Evolutionary conservation across 2,888 invertebrate species (phyloP).

Genomic region (Oxyteleia sp.): DNA sequence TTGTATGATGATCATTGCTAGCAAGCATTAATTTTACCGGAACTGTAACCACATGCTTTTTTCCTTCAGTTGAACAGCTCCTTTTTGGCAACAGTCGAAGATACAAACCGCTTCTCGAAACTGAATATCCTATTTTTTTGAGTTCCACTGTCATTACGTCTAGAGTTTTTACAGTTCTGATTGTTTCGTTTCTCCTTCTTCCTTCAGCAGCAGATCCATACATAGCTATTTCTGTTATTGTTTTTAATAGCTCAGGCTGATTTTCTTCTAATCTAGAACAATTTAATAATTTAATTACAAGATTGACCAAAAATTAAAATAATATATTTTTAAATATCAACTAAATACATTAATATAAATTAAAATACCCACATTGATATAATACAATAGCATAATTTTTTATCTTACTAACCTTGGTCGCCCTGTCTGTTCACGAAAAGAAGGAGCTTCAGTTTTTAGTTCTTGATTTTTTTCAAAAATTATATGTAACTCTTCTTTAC

Average conservation of each 20-base stretch:
- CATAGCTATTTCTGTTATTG: conserved; percentile 80
- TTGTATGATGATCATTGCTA: conserved; percentile 47
- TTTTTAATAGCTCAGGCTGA: background rate
- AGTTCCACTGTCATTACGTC: conserved; percentile 18
- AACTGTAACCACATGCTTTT: conserved; percentile 79
- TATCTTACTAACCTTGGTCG: too few relatives aligned
- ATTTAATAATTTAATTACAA: too few relatives aligned
- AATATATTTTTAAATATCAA: too few relatives aligned
- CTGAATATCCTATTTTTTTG: conserved; percentile 15
- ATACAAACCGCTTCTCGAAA: conserved; percentile 75
- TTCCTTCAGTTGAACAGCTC: conserved; percentile 76
- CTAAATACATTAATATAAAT: too few relatives aligned
- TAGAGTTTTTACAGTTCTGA: conserved; percentile 38
- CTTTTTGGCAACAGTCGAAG: conserved; percentile 76
- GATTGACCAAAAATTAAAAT: too few relatives aligned
- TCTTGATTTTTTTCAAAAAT: too few relatives aligned
- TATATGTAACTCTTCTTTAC: too few relatives aligned
- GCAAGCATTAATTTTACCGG: conserved; percentile 77
- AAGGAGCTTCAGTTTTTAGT: too few relatives aligned
- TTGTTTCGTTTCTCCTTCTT: conserved; percentile 37
- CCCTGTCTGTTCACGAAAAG: too few relatives aligned
- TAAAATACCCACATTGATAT: too few relatives aligned
- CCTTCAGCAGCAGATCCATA: conserved; percentile 74
- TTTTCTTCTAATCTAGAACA: too few relatives aligned
- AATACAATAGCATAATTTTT: too few relatives aligned